These are phyloP conservation scores for Drosophila pegasa DNA, from an alignment of 2,888 invertebrate genomes.

Conservation along the genomic window DNA sequence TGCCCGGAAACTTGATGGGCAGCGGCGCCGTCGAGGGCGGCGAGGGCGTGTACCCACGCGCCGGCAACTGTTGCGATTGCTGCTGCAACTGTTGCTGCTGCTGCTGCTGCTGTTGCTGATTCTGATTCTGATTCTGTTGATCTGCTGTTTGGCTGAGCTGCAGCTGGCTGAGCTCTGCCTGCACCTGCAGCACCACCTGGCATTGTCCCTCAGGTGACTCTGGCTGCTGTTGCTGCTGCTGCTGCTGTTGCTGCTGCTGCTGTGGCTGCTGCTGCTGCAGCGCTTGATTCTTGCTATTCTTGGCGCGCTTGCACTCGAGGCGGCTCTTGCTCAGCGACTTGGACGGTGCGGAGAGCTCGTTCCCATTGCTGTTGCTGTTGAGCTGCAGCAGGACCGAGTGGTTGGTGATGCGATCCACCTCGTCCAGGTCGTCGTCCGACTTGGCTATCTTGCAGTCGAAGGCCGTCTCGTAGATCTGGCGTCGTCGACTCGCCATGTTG, in stretches of 20 bases:
- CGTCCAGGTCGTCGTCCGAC: slow-evolving; percentile 92
- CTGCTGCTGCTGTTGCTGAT: slow-evolving; percentile 1
- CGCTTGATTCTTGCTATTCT: slow-evolving; percentile 84
- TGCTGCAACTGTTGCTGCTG: slow-evolving; percentile 8
- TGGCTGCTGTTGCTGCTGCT: slow-evolving; percentile 25
- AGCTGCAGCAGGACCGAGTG: slow-evolving; percentile 90
- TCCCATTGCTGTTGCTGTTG: slow-evolving; percentile 25
- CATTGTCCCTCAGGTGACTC: slow-evolving; percentile 58
- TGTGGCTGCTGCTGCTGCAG: slow-evolving; percentile 67
- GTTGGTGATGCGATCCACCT: slow-evolving; percentile 92
- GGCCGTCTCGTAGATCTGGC: slow-evolving; percentile 94
- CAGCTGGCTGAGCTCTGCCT: slow-evolving; percentile 87
- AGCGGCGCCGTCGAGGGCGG: slow-evolving; percentile 94
- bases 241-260: slow-evolving; percentile 35
- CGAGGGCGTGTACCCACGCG: slow-evolving; percentile 91
- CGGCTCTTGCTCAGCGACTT: slow-evolving; percentile 60
- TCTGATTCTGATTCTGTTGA: slow-evolving; percentile 83
- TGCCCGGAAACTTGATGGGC: slow-evolving; percentile 91
- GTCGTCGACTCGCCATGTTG: slow-evolving; percentile 85
- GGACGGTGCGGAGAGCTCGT: slow-evolving; percentile 26
- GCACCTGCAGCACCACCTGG: slow-evolving; percentile 68
- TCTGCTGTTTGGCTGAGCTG: slow-evolving; percentile 85
- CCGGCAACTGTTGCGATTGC: slow-evolving; percentile 87
- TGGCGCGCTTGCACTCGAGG: slow-evolving; percentile 82
- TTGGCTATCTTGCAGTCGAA: slow-evolving; percentile 94